These are phyloP conservation scores for Thecophora atra DNA, from an alignment of 2,888 invertebrate genomes.

Conservation along the genomic window DNA sequence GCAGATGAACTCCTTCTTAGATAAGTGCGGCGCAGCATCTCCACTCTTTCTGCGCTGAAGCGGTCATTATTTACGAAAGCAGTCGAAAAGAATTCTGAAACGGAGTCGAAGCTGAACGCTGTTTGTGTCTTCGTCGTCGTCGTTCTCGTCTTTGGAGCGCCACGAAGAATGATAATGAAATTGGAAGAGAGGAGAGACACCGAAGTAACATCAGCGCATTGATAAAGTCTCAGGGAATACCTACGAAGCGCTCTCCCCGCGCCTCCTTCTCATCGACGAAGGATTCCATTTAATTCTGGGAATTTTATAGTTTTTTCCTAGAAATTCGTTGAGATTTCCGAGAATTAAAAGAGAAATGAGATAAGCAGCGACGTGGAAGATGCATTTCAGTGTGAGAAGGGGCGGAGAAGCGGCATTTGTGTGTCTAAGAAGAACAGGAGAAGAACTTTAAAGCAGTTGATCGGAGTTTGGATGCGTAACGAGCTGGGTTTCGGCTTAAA, in stretches of 20 bases:
- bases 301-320: constrained; percentile 62
- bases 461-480: background rate
- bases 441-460: background rate
- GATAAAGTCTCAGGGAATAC: constrained; percentile 57
- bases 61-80: constrained; percentile 30
- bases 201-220: constrained; percentile 35
- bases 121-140: background rate
- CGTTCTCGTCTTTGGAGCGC: background rate
- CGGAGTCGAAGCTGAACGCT: background rate
- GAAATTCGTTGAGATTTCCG: constrained; percentile 53
- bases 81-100: background rate
- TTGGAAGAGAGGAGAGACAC: constrained; percentile 43
- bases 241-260: constrained; percentile 43
- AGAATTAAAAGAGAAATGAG: constrained; percentile 47
- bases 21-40: constrained; percentile 59
- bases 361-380: constrained; percentile 31
- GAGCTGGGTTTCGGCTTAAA: background rate
- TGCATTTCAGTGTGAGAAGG: background rate
- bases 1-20: constrained; percentile 49
- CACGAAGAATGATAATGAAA: constrained; percentile 45
- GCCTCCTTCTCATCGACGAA: background rate
- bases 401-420: background rate
- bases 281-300: constrained; percentile 57
- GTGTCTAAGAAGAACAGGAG: background rate
- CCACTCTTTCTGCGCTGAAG: constrained; percentile 53